Evolutionary conservation across 2,113 vertebrate genomes (phyloP).

Genomic region (Gnathonemus echidnorhynchus): DNA sequence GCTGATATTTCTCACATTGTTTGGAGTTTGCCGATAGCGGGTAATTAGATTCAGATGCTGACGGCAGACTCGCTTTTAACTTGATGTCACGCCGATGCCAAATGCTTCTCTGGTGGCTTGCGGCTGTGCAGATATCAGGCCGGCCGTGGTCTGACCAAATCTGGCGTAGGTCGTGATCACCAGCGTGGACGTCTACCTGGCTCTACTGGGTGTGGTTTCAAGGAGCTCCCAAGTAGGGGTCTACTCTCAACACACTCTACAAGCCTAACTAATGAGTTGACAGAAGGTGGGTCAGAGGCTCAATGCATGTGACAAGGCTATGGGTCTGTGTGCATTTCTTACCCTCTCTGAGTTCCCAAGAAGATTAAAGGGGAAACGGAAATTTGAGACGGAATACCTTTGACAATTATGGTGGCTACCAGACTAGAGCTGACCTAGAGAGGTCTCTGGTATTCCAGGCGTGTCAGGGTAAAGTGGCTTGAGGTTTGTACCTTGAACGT

Average conservation of each 20-base stretch:
- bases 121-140: background rate
- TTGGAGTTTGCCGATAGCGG: constrained; percentile 26
- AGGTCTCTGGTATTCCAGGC: background rate
- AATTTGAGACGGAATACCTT: background rate
- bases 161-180: background rate
- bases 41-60: constrained; percentile 37
- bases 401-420: background rate
- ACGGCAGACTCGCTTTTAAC: constrained; percentile 16
- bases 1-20: constrained; percentile 18
- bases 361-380: background rate
- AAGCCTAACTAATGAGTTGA: background rate
- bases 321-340: background rate
- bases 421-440: background rate
- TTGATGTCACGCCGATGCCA: constrained; percentile 24
- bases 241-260: background rate
- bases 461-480: background rate
- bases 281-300: background rate
- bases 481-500: background rate
- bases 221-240: background rate
- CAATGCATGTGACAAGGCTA: background rate
- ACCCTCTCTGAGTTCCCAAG: background rate
- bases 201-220: background rate
- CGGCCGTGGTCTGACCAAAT: background rate
- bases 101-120: constrained; percentile 12
- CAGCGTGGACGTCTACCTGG: background rate